Conservation (phyloP, 1,140 invertebrate species). For the Drosophila fuyamai region DNA sequence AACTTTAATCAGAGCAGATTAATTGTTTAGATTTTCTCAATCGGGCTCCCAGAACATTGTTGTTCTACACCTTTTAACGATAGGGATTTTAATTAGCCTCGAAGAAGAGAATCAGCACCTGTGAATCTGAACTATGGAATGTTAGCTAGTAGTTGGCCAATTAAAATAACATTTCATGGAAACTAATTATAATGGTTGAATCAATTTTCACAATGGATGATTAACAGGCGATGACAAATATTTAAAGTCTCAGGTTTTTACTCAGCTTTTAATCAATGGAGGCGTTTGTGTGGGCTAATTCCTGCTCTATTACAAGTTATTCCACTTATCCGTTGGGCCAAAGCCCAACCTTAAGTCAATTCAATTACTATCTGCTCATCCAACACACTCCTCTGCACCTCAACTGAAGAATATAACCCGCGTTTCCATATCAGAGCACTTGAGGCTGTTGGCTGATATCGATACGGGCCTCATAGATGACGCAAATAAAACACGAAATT, state of each 20-base stretch:
- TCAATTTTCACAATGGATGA: conserved; percentile 21
- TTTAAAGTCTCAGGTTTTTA: not conserved
- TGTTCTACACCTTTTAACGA: conserved; percentile 8
- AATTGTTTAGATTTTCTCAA: conserved; percentile 23
- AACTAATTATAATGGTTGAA: conserved; percentile 33
- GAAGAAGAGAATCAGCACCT: not conserved
- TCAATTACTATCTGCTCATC: conserved; percentile 37
- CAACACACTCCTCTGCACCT: conserved; percentile 15
- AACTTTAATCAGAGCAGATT: conserved; percentile 41
- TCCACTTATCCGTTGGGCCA: conserved; percentile 5
- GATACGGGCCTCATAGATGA: conserved; percentile 41
- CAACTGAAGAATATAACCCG: conserved; percentile 26
- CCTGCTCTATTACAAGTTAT: conserved; percentile 13
- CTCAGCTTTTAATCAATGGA: conserved; percentile 17
- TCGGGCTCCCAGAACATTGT: not conserved
- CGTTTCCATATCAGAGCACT: conserved; percentile 35
- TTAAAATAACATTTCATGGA: conserved; percentile 17
- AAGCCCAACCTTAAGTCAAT: conserved; percentile 19
- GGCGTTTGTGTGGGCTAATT: conserved; percentile 22
- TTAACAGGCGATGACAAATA: conserved; percentile 47
- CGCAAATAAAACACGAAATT: conserved; percentile 54
- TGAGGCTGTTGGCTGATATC: conserved; percentile 44
- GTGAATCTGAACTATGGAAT: conserved; percentile 25
- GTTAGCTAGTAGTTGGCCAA: conserved; percentile 8
- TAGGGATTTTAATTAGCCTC: conserved; percentile 12